Conservation (phyloP, 2,888 invertebrate genomes). For the Dascillus cervinus region DNA sequence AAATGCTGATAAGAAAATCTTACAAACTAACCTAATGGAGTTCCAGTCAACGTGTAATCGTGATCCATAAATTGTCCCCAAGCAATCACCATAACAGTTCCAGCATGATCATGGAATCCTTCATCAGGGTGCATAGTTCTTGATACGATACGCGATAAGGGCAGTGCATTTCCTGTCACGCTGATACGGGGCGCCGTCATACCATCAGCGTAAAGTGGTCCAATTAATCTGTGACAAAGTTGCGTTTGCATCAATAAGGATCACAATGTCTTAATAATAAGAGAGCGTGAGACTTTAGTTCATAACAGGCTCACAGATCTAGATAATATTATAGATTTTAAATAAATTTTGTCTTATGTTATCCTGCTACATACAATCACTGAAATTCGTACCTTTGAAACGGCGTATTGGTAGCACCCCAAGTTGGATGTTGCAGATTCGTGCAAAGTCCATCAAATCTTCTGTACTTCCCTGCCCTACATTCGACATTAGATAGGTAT, state of each 20-base stretch:
- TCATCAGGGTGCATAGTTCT: constrained; percentile 89
- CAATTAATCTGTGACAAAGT: constrained; percentile 54
- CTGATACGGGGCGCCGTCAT: constrained; percentile 77
- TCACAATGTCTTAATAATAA: not conserved
- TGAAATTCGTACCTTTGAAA: constrained; percentile 70
- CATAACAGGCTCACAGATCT: constrained; percentile 1
- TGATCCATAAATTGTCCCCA: constrained; percentile 97
- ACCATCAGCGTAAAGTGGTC: constrained; percentile 78
- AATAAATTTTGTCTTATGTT: too few relatives aligned
- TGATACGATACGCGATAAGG: constrained; percentile 77
- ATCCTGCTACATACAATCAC: too few relatives aligned
- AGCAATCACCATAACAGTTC: constrained; percentile 87
- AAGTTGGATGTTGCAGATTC: constrained; percentile 80
- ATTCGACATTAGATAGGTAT: constrained; percentile 79
- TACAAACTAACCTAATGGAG: constrained; percentile 85
- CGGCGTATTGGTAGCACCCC: constrained; percentile 80
- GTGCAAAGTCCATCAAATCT: constrained; percentile 84
- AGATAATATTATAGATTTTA: too few relatives aligned
- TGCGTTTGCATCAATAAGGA: too few relatives aligned
- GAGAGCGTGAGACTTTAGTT: constrained; percentile 4
- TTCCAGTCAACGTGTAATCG: constrained; percentile 83
- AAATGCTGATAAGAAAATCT: too few relatives aligned
- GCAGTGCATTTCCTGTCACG: constrained; percentile 67
- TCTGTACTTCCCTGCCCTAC: constrained; percentile 80
- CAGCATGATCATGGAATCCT: constrained; percentile 88